These are phyloP conservation scores for Salpingus planirostris DNA, from an alignment of 2,888 invertebrate genomes.

Conservation along the genomic window DNA sequence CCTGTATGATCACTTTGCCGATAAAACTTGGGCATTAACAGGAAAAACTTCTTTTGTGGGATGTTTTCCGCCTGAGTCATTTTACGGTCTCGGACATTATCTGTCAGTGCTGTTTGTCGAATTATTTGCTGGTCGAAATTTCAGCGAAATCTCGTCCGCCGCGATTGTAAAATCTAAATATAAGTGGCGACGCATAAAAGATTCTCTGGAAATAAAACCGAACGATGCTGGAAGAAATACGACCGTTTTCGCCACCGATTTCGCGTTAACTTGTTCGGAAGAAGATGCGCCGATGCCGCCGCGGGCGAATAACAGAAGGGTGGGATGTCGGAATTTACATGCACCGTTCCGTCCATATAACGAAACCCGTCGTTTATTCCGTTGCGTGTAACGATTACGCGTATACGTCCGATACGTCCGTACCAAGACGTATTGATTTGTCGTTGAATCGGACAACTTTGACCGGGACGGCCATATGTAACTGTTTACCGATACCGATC, in stretches of 20 bases:
- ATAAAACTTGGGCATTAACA: no score
- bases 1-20: no score
- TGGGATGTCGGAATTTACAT: constrained; percentile 21
- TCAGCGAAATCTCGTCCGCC: no score
- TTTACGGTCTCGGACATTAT: no score
- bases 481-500: no score
- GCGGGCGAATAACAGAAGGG: constrained; percentile 11
- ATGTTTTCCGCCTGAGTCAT: no score
- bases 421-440: constrained; percentile 11
- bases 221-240: constrained; percentile 15
- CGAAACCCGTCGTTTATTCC: constrained; percentile 15
- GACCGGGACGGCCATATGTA: no score
- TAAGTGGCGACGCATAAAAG: constrained; percentile 12
- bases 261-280: constrained; percentile 20
- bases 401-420: constrained; percentile 7
- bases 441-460: no score
- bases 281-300: constrained; percentile 19
- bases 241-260: constrained; percentile 21
- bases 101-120: no score
- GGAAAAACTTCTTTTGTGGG: no score
- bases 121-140: no score
- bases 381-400: no score
- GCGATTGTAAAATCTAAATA: constrained; percentile 14
- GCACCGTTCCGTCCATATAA: constrained; percentile 15
- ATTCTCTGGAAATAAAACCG: constrained; percentile 11